Conservation (phyloP, 1,140 invertebrate genomes). For the Calephelis nemesis region DNA sequence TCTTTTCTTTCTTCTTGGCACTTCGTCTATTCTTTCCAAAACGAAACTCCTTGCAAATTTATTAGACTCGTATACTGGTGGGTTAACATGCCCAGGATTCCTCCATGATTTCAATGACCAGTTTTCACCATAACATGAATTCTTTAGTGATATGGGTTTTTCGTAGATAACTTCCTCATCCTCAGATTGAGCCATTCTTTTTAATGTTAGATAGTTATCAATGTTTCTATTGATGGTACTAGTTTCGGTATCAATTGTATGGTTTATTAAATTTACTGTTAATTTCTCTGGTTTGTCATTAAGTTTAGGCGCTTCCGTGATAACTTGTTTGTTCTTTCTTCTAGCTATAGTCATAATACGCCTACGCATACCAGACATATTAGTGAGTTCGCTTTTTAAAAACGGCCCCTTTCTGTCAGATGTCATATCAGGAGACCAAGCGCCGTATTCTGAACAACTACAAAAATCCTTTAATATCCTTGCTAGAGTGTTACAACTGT, state of each 20-base stretch:
- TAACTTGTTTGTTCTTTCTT: slow-evolving; percentile 44
- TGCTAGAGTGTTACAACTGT: slow-evolving; percentile 67
- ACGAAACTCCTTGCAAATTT: slow-evolving; percentile 40
- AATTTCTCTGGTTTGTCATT: slow-evolving; percentile 50
- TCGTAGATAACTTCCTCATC: slow-evolving; percentile 66
- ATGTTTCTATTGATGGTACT: slow-evolving; percentile 63
- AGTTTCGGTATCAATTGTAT: slow-evolving; percentile 57
- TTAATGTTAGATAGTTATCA: slow-evolving; percentile 59
- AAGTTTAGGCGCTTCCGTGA: slow-evolving; percentile 48
- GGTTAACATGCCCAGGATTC: slow-evolving; percentile 60
- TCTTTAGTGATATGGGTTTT: slow-evolving; percentile 59
- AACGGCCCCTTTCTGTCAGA: slow-evolving; percentile 60
- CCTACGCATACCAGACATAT: slow-evolving; percentile 67
- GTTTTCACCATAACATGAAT: slow-evolving; percentile 65
- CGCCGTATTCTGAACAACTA: slow-evolving; percentile 73
- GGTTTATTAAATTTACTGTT: slow-evolving; percentile 58
- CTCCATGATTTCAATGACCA: slow-evolving; percentile 72
- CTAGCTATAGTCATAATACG: slow-evolving; percentile 65
- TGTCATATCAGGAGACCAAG: slow-evolving; percentile 76
- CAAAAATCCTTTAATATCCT: slow-evolving; percentile 74
- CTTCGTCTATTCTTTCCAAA: slow-evolving; percentile 60
- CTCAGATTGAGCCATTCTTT: slow-evolving; percentile 52
- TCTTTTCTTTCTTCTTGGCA: slow-evolving; percentile 52
- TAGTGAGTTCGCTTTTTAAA: slow-evolving; percentile 68
- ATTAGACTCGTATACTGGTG: slow-evolving; percentile 41